phyloP scores from a whole-genome alignment of 2,888 invertebrate species.

The Crepidodera aurea region DNA sequence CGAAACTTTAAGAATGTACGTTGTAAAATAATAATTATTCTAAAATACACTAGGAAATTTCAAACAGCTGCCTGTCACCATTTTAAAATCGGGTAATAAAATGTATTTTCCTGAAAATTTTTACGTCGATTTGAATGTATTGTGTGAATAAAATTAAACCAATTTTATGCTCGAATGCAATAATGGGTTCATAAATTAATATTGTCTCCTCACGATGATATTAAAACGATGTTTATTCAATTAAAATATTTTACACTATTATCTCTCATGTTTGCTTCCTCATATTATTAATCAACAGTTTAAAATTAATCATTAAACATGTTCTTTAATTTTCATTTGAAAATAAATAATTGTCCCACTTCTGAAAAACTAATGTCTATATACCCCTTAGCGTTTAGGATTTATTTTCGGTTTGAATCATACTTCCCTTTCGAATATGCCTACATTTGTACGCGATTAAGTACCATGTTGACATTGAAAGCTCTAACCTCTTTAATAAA shows the following conservation, averaged over 20 bases:
- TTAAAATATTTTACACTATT: too few relatives aligned
- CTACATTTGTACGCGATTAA: slow-evolving; percentile 1
- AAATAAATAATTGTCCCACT: too few relatives aligned
- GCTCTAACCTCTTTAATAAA: slow-evolving; percentile 50
- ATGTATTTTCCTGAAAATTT: background rate
- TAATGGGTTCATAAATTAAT: too few relatives aligned
- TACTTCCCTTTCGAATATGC: background rate
- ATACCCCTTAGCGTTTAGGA: too few relatives aligned
- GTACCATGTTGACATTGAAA: slow-evolving; percentile 17
- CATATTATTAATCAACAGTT: too few relatives aligned
- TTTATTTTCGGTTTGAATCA: background rate
- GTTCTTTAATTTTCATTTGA: too few relatives aligned
- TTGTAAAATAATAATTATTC: slow-evolving; percentile 16
- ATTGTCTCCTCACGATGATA: too few relatives aligned
- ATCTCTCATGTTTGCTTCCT: too few relatives aligned
- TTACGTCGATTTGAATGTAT: background rate
- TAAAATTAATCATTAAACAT: too few relatives aligned
- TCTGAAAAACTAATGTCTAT: too few relatives aligned
- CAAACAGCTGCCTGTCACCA: slow-evolving; percentile 22
- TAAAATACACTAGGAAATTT: slow-evolving; percentile 31
- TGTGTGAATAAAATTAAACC: background rate
- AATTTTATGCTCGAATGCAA: background rate
- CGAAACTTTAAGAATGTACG: slow-evolving; percentile 6
- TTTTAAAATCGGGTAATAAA: slow-evolving; percentile 25
- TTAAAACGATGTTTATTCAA: too few relatives aligned